phyloP scores from a whole-genome alignment of 2,888 invertebrate genomes.

The Tetheella fluctuosa region DNA sequence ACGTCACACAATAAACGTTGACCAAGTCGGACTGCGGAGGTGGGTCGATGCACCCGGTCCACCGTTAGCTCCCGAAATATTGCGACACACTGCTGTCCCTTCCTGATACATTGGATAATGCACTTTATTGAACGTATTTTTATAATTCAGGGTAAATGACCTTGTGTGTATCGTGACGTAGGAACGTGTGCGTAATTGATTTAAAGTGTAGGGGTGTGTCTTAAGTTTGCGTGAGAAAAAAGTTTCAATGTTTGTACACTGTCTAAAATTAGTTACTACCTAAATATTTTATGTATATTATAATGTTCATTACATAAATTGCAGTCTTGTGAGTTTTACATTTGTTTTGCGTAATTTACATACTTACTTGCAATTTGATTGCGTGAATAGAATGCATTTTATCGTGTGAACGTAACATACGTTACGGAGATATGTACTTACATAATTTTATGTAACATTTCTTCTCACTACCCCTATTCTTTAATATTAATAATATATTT shows the following conservation, averaged over 20 bases:
- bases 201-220: slow-evolving; percentile 4
- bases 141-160: slow-evolving; percentile 6
- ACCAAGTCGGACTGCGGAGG: slow-evolving; percentile 59
- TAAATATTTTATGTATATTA: too few relatives aligned
- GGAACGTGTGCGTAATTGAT: background rate
- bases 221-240: background rate
- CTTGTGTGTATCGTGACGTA: background rate
- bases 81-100: slow-evolving; percentile 55
- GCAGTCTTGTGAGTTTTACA: background rate
- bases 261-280: background rate
- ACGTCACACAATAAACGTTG: slow-evolving; percentile 63
- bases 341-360: slow-evolving; percentile 6
- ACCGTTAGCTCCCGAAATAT: slow-evolving; percentile 82
- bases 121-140: slow-evolving; percentile 4
- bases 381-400: slow-evolving; percentile 6
- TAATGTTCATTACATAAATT: background rate
- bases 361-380: slow-evolving; percentile 3
- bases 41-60: slow-evolving; percentile 67
- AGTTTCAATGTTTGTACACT: too few relatives aligned
- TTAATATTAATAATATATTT: background rate
- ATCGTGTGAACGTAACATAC: background rate
- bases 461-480: background rate
- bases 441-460: background rate
- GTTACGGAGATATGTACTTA: background rate
- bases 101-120: background rate